Evolutionary conservation across 1,140 invertebrate genomes (phyloP), one percentile per base, ranked within the genome.

Genomic region (Philotrypesis tridentata): DNA sequence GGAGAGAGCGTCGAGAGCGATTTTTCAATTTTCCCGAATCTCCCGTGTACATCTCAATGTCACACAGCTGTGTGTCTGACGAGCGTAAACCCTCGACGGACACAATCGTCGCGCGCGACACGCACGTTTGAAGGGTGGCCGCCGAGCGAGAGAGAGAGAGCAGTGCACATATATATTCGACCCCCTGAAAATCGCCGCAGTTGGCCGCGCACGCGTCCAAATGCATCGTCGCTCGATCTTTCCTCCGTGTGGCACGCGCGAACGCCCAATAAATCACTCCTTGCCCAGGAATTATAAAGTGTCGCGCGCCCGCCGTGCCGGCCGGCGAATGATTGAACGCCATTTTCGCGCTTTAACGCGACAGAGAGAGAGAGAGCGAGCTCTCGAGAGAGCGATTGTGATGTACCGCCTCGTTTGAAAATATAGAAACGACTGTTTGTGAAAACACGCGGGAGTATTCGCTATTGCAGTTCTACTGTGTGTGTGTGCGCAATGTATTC

Each of bases 151-250:
- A n/a, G n/a, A n/a, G n/a, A n/a, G n/a, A n/a, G n/a, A 27, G 9
- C 33, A 37, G 33, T 37, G 33, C 23, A 6, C 2, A 31, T n/a
- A n/a, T n/a, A n/a, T n/a, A n/a, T n/a, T n/a, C 72, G n/a, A 74
- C 72, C 72, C 72, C 48, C 72, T 27, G 31, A 70, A 70, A 70
- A 70, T 31, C 23, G 70, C 29, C 70, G 25, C 23, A 65, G 61
- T 27, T 27, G 61, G 25, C 27, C 61, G 61, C 5, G 61, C 17
- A 9, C 27, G 25, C 61, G 27, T n/a, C n/a, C n/a, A n/a, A n/a
- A n/a, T n/a, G n/a, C n/a, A n/a, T n/a, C n/a, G n/a, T 29, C 40
- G 70, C 70, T 72, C 33, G 70, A 72, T 43, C 70, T 43, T 43
- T n/a, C 70, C 61, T 25, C n/a, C n/a, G n/a, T 9, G 37, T 25